Evolutionary conservation across 2,888 invertebrate species (phyloP).

Genomic region (Drosophila merina): DNA sequence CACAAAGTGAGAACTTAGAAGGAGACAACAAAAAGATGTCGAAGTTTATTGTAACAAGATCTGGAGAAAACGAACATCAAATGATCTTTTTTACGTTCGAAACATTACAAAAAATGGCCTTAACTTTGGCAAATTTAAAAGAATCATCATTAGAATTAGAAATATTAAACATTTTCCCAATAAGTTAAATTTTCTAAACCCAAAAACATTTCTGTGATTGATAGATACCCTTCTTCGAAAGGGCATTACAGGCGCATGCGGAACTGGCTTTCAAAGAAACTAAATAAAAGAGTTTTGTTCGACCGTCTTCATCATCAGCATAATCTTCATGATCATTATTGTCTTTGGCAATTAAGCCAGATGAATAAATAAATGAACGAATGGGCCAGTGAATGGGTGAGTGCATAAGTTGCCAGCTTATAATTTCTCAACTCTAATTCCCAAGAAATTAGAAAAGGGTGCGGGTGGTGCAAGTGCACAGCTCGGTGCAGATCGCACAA

Average conservation of each 20-base stretch:
- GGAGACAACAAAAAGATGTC: slow-evolving; percentile 35
- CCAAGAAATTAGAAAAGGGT: slow-evolving; percentile 74
- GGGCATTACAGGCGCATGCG: slow-evolving; percentile 48
- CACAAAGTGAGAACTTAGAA: slow-evolving; percentile 49
- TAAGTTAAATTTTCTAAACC: too few relatives aligned
- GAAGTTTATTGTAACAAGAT: slow-evolving; percentile 13
- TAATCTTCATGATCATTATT: slow-evolving; percentile 35
- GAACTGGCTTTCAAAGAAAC: slow-evolving; percentile 52
- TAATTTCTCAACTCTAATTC: slow-evolving; percentile 75
- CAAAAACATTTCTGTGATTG: too few relatives aligned
- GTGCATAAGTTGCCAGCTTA: slow-evolving; percentile 48
- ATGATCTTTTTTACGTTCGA: slow-evolving; percentile 5
- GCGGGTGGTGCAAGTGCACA: slow-evolving; percentile 48
- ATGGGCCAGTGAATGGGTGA: slow-evolving; percentile 41
- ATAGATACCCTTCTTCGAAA: background rate
- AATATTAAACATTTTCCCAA: too few relatives aligned
- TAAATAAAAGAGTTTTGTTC: slow-evolving; percentile 71
- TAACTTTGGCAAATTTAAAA: too few relatives aligned
- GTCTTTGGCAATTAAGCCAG: slow-evolving; percentile 71
- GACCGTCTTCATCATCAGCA: slow-evolving; percentile 41
- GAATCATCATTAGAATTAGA: too few relatives aligned
- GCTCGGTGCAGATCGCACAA: slow-evolving; percentile 23
- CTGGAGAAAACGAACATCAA: background rate
- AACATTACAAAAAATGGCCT: background rate
- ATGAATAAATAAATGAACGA: slow-evolving; percentile 67